Evolutionary conservation across 2,113 vertebrate genomes (phyloP).

Genomic region (Otolemur garnettii): DNA sequence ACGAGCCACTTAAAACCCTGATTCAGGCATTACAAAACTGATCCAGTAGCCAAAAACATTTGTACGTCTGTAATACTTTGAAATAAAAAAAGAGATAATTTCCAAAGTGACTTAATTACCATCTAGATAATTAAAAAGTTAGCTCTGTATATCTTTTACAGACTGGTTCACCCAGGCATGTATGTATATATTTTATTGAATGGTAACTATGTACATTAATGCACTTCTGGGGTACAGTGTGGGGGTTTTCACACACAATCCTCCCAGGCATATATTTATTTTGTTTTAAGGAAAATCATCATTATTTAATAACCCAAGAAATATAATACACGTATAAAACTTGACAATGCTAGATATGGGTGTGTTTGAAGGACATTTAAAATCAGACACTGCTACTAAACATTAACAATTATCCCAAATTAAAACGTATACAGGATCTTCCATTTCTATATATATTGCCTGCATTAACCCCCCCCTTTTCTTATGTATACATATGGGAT

Average conservation of each 20-base stretch:
- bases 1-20: too few species aligned
- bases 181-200: too few species aligned
- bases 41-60: too few species aligned
- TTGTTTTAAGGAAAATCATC: background rate
- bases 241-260: too few species aligned
- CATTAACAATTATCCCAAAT: slow-evolving; percentile 59
- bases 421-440: background rate
- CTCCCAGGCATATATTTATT: background rate
- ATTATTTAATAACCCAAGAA: slow-evolving; percentile 28
- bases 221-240: too few species aligned
- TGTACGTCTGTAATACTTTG: too few species aligned
- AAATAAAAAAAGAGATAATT: background rate
- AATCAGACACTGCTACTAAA: background rate
- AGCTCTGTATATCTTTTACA: background rate
- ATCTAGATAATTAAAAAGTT: slow-evolving; percentile 6
- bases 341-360: background rate
- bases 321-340: background rate
- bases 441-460: background rate
- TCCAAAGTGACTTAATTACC: background rate
- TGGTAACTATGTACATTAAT: too few species aligned
- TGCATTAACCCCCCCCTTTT: background rate
- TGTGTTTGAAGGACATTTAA: background rate
- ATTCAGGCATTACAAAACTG: too few species aligned
- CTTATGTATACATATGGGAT: background rate
- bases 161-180: background rate